These are phyloP conservation scores for Zoanthus solanderi DNA, from an alignment of 92 coral and sea anemone species.

Conservation along the genomic window DNA sequence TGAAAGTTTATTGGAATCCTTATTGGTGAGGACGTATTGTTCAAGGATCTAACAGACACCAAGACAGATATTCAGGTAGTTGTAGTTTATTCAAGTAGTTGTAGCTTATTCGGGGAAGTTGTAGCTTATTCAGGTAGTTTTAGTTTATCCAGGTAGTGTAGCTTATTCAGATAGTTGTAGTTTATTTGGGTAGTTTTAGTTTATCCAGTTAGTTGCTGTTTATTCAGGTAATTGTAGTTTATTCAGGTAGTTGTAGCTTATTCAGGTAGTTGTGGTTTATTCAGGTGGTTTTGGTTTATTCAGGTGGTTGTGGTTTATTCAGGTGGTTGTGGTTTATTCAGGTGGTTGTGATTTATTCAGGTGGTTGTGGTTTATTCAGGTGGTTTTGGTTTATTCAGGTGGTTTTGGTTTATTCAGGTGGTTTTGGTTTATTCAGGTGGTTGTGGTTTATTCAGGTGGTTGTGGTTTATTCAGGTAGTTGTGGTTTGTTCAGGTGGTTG, in stretches of 20 bases:
- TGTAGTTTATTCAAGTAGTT: neutral
- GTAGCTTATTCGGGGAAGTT: neutral
- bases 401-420: too few species aligned
- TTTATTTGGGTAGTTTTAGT: neutral
- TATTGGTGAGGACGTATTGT: slow-evolving; percentile 13
- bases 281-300: too few species aligned
- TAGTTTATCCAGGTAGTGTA: neutral
- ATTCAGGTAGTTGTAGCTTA: neutral
- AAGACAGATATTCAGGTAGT: slow-evolving; percentile 39
- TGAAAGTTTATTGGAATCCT: slow-evolving; percentile 1
- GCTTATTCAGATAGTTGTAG: neutral
- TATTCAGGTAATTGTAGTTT: neutral
- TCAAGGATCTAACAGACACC: neutral
- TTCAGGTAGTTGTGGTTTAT: neutral
- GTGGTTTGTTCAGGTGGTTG: too few species aligned
- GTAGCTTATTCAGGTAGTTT: neutral
- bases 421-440: too few species aligned
- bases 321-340: too few species aligned
- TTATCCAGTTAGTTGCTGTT: too few species aligned
- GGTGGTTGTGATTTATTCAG: too few species aligned
- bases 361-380: too few species aligned
- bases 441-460: too few species aligned
- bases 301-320: too few species aligned
- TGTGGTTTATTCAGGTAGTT: too few species aligned
- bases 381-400: too few species aligned